These are phyloP conservation scores for Cordilura impudica DNA, from an alignment of 2,888 invertebrate genomes.

Conservation along the genomic window DNA sequence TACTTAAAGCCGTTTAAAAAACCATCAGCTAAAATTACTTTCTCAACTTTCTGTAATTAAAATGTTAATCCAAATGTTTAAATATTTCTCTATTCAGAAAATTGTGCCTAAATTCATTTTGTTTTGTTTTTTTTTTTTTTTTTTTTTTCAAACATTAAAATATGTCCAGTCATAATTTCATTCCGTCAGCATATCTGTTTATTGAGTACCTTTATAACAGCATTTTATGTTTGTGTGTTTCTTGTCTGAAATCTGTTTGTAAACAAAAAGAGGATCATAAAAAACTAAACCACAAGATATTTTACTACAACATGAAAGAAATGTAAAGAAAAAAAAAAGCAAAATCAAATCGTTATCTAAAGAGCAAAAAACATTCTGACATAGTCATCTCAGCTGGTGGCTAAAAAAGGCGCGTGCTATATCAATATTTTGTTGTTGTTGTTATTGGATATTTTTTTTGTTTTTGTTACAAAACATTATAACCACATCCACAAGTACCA, in stretches of 20 bases:
- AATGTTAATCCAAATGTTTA: no score
- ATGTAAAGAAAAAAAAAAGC: conserved; percentile 6
- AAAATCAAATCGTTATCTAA: not conserved
- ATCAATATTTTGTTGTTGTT: conserved; percentile 35
- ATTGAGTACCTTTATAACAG: not conserved
- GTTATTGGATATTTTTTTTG: no score
- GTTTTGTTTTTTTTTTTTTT: not conserved
- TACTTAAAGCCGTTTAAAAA: no score
- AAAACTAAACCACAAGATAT: conserved; percentile 36
- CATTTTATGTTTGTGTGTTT: not conserved
- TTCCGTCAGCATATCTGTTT: not conserved
- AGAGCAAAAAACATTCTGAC: conserved; percentile 37
- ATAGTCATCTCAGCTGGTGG: conserved; percentile 65
- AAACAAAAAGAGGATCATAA: conserved; percentile 10
- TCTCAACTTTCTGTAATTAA: not conserved
- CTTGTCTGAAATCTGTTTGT: not conserved
- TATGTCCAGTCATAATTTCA: not conserved
- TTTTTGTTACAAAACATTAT: conserved; percentile 10
- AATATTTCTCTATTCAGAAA: no score
- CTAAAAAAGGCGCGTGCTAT: conserved; percentile 65
- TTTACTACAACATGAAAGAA: conserved; percentile 19
- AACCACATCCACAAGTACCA: conserved; percentile 20
- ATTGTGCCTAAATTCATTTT: no score
- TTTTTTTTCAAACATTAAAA: not conserved
- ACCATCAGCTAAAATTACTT: no score